Percentiles rank a stretch among this genome's conserved stretches.
Evolutionary conservation across 2,888 invertebrate species (phyloP).

Genomic region (Cepaea hortensis): DNA sequence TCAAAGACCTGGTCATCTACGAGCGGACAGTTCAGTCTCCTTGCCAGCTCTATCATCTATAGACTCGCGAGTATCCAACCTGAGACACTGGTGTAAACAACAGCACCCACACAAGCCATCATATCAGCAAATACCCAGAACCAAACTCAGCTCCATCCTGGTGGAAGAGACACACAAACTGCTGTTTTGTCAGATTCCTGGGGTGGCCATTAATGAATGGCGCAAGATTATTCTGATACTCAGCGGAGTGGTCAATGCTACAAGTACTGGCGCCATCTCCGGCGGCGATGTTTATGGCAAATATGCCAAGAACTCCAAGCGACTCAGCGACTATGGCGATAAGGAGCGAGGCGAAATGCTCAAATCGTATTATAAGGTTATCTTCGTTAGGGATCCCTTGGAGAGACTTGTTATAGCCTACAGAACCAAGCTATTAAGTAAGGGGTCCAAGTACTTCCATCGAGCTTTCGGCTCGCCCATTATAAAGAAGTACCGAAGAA

Average conservation of each 20-base stretch:
- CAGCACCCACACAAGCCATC: slow-evolving; percentile 45
- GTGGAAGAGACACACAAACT: slow-evolving; percentile 89
- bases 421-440: slow-evolving; percentile 85
- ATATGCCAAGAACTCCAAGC: slow-evolving; percentile 51
- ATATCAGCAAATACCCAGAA: slow-evolving; percentile 38
- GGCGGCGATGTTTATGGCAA: slow-evolving; percentile 54
- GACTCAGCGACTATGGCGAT: slow-evolving; percentile 49
- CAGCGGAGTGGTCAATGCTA: slow-evolving; percentile 77
- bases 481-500: slow-evolving; percentile 49
- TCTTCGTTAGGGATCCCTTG: slow-evolving; percentile 91
- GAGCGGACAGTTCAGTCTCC: too few relatives aligned
- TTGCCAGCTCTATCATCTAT: background rate
- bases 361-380: slow-evolving; percentile 84
- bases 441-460: slow-evolving; percentile 74
- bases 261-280: slow-evolving; percentile 50
- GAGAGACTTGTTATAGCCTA: slow-evolving; percentile 91
- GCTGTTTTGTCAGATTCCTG: slow-evolving; percentile 93
- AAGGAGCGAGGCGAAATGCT: slow-evolving; percentile 47
- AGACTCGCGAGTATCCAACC: slow-evolving; percentile 46
- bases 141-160: slow-evolving; percentile 50
- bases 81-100: slow-evolving; percentile 53
- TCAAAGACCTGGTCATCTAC: background rate
- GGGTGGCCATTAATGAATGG: slow-evolving; percentile 94
- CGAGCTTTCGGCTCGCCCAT: slow-evolving; percentile 70
- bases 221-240: slow-evolving; percentile 90